phyloP scores from a whole-genome alignment of 1,140 invertebrate genomes.

The Berghia stephanieae region DNA sequence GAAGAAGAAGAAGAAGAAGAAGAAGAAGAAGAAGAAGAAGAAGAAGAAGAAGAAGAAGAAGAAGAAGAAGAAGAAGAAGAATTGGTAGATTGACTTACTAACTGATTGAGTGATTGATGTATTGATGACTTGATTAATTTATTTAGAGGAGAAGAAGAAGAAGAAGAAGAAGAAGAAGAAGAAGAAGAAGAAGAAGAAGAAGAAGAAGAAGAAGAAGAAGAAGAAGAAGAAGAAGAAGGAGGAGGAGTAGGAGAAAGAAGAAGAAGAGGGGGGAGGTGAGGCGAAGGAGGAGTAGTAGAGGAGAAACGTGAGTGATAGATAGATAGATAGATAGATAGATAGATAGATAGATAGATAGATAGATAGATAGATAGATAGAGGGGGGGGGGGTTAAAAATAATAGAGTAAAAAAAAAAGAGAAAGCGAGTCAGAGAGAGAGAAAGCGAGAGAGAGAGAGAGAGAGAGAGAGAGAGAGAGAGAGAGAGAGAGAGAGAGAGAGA shows the following conservation, averaged over 20 bases:
- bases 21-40: no score
- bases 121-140: no score
- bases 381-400: background rate
- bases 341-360: background rate
- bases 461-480: background rate
- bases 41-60: no score
- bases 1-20: no score
- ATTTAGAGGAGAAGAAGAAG: background rate
- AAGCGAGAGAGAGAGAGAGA: background rate
- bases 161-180: conserved; percentile 19
- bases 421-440: background rate
- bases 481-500: conserved; percentile 17
- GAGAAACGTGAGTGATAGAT: background rate
- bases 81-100: no score
- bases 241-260: no score
- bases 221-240: no score
- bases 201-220: no score
- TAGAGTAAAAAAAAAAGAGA: background rate
- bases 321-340: background rate
- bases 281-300: background rate
- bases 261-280: no score
- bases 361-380: background rate
- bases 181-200: background rate
- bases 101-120: no score
- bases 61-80: no score